These are phyloP conservation scores for Sciurus carolinensis DNA, from an alignment of 2,797 vertebrate species.

Conservation along the genomic window DNA sequence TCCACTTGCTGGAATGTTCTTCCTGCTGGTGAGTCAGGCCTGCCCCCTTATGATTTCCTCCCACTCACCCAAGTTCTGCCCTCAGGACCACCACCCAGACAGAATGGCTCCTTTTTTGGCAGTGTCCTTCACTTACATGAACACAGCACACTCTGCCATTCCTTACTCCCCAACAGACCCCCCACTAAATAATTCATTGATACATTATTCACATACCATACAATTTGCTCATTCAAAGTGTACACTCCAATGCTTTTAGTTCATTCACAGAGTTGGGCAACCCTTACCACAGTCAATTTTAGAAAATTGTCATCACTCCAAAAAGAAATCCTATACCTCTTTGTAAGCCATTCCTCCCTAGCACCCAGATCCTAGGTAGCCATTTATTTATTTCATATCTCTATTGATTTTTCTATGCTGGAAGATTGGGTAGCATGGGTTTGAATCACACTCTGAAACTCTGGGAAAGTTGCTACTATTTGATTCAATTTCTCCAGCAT, in stretches of 20 bases:
- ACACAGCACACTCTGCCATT: not conserved
- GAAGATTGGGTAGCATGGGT: conserved; percentile 20
- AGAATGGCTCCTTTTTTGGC: conserved; percentile 40
- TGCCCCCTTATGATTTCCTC: conserved; percentile 27
- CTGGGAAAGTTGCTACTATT: not conserved
- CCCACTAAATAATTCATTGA: conserved; percentile 5
- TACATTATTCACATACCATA: conserved; percentile 11
- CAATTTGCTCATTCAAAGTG: not conserved
- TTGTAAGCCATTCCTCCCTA: conserved; percentile 1
- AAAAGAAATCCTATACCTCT: conserved; percentile 18
- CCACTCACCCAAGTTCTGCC: not conserved
- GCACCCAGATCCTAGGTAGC: not conserved
- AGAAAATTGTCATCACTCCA: not conserved
- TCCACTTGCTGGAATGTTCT: conserved; percentile 16
- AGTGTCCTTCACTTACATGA: not conserved
- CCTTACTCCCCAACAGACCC: not conserved
- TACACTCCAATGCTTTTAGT: conserved; percentile 12
- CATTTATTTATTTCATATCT: conserved; percentile 30
- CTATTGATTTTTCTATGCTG: conserved; percentile 52
- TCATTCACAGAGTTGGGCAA: conserved; percentile 42
- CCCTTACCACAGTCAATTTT: conserved; percentile 15
- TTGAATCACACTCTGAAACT: conserved; percentile 11
- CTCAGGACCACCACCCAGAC: not conserved
- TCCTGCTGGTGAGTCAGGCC: not conserved
- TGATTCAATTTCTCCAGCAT: conserved; percentile 1